Conservation (phyloP, 2,888 invertebrate species). For the Embidobia sp. region DNA sequence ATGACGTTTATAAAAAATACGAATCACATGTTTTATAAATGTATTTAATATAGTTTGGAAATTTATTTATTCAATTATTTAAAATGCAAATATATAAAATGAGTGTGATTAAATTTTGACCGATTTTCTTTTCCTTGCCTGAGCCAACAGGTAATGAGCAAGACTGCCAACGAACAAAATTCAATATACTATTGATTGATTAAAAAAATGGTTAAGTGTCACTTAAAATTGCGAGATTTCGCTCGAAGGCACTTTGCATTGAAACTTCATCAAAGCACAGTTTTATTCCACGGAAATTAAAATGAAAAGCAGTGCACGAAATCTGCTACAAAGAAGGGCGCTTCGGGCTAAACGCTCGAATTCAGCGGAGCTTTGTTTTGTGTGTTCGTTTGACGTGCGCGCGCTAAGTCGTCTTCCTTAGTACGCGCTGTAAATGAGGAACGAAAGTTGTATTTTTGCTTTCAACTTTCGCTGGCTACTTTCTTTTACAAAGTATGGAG, state of each 20-base stretch:
- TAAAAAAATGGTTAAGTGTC: conserved; percentile 46
- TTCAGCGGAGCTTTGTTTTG: conserved; percentile 51
- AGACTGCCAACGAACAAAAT: no score
- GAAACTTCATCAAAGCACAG: conserved; percentile 42
- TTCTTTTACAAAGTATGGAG: conserved; percentile 54
- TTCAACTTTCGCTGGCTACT: conserved; percentile 56
- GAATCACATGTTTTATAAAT: no score
- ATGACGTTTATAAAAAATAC: no score
- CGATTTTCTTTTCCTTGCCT: no score
- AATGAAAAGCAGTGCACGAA: conserved; percentile 47
- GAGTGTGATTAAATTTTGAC: no score
- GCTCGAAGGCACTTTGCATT: conserved; percentile 13
- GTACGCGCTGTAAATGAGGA: conserved; percentile 71
- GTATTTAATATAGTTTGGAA: no score
- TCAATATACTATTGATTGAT: no score
- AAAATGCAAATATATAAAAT: no score
- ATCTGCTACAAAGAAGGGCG: conserved; percentile 44
- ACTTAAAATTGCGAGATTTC: conserved; percentile 36
- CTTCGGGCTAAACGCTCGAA: conserved; percentile 48
- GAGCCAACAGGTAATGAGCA: no score
- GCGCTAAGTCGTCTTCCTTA: conserved; percentile 68
- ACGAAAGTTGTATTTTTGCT: conserved; percentile 71
- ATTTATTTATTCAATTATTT: no score
- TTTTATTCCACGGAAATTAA: conserved; percentile 52
- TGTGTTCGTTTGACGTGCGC: conserved; percentile 52